Conservation (phyloP, 2,888 invertebrate species). For the Iselma pallidipennis region DNA sequence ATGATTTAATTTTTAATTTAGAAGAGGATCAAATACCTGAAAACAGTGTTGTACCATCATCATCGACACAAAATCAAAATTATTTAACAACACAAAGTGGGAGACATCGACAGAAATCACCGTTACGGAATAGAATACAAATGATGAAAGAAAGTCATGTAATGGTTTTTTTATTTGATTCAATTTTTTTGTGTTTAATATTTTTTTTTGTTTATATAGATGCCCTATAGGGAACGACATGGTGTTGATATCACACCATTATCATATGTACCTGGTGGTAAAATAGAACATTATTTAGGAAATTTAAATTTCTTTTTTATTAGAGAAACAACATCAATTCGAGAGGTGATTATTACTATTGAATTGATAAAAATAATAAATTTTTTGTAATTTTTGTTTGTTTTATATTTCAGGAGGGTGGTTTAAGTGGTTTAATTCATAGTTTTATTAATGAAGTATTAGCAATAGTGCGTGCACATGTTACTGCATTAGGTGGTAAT, state of each 20-base stretch:
- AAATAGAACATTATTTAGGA: constrained; percentile 81
- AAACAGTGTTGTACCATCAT: constrained; percentile 34
- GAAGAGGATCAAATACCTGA: constrained; percentile 72
- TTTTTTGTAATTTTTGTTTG: neutral
- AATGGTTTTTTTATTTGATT: constrained; percentile 18
- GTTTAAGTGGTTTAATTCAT: constrained; percentile 92
- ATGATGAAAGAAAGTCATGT: constrained; percentile 50
- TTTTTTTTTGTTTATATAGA: constrained; percentile 40
- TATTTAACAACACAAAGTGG: constrained; percentile 37
- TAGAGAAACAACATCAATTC: constrained; percentile 87
- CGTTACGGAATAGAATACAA: constrained; percentile 53
- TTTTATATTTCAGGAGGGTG: constrained; percentile 67
- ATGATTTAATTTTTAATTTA: constrained; percentile 81
- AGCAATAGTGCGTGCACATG: constrained; percentile 91
- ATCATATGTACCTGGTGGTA: constrained; percentile 76
- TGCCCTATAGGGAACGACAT: constrained; percentile 58
- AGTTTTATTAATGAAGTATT: constrained; percentile 92
- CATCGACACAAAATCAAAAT: constrained; percentile 2
- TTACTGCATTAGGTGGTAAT: constrained; percentile 91
- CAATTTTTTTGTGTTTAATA: neutral
- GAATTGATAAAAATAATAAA: neutral
- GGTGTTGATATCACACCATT: constrained; percentile 83
- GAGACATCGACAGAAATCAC: constrained; percentile 61
- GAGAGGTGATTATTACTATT: constrained; percentile 63
- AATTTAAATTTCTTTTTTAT: constrained; percentile 94